Evolutionary conservation across 2,888 invertebrate species (phyloP).

Genomic region (Eudasyphora cyanicolor): DNA sequence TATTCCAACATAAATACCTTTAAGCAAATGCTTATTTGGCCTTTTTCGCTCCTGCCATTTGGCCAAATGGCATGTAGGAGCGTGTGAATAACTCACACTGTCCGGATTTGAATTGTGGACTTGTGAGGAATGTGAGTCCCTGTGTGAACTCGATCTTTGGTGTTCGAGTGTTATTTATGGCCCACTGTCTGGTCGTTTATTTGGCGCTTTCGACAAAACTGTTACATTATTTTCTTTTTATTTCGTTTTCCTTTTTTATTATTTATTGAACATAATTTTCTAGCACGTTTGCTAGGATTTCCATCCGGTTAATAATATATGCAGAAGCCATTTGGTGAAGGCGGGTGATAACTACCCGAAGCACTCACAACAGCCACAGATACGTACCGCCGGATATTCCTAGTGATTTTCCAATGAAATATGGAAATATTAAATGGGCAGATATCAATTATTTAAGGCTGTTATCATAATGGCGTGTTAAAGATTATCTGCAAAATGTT

Average conservation of each 20-base stretch:
- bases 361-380: background rate
- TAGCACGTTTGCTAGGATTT: conserved; percentile 27
- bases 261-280: conserved; percentile 24
- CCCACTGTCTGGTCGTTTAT: conserved; percentile 32
- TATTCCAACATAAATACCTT: conserved; percentile 27
- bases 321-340: conserved; percentile 5
- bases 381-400: background rate
- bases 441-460: background rate
- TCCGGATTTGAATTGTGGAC: background rate
- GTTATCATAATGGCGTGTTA: conserved; percentile 22
- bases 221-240: conserved; percentile 7
- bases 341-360: background rate
- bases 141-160: conserved; percentile 3
- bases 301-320: conserved; percentile 24
- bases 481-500: conserved; percentile 11
- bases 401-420: background rate
- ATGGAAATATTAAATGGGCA: conserved; percentile 2
- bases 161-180: conserved; percentile 23
- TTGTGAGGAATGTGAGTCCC: background rate
- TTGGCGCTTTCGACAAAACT: conserved; percentile 39
- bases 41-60: background rate
- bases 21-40: conserved; percentile 20
- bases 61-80: background rate
- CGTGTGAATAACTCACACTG: background rate
- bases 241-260: background rate